Percentiles rank a stretch among this genome's conserved stretches.
These are phyloP conservation scores for Halocaridina rubra DNA, from an alignment of 2,888 invertebrate genomes.

Conservation along the genomic window DNA sequence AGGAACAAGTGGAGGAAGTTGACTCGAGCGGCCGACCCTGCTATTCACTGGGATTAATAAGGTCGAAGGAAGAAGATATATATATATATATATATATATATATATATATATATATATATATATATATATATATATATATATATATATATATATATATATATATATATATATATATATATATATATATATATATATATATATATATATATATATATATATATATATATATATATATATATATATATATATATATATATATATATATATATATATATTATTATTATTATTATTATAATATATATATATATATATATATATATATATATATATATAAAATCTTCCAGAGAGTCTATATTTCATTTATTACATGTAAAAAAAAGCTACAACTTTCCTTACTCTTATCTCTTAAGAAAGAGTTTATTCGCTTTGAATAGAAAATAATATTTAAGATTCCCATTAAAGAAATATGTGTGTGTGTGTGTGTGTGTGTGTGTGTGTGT, in stretches of 20 bases:
- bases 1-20: too few relatives aligned
- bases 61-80: too few relatives aligned
- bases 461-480: too few relatives aligned
- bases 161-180: conserved; percentile 8
- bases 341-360: too few relatives aligned
- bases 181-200: conserved; percentile 8
- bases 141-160: conserved; percentile 8
- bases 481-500: too few relatives aligned
- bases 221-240: conserved; percentile 8
- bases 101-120: conserved; percentile 8
- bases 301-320: not conserved
- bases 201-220: not conserved
- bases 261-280: not conserved
- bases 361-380: too few relatives aligned
- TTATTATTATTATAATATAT: not conserved
- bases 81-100: conserved; percentile 8
- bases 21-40: too few relatives aligned
- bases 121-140: conserved; percentile 8
- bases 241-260: conserved; percentile 8
- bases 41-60: too few relatives aligned
- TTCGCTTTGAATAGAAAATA: too few relatives aligned
- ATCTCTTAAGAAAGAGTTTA: too few relatives aligned
- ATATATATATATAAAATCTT: conserved; percentile 3
- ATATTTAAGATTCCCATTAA: too few relatives aligned
- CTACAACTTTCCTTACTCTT: too few relatives aligned